phyloP scores from a whole-genome alignment of 2,113 vertebrate genomes.

The Nanger granti region DNA sequence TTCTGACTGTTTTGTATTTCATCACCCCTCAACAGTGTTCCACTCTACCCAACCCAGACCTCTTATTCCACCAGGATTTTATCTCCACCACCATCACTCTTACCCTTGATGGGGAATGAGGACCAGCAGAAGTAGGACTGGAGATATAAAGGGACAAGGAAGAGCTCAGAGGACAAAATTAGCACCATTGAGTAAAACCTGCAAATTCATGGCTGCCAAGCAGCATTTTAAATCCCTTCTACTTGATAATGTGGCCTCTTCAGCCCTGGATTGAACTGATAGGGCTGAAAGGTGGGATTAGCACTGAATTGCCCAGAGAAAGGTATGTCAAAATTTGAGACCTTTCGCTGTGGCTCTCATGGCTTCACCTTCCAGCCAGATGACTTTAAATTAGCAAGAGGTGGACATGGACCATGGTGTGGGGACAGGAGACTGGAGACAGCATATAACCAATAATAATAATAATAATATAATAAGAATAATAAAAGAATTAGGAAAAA shows the following conservation, averaged over 20 bases:
- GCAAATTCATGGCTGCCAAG: constrained; percentile 30
- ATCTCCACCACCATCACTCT: neutral
- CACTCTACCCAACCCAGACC: neutral
- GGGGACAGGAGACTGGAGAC: constrained; percentile 27
- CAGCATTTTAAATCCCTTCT: constrained; percentile 9
- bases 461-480: constrained; percentile 74
- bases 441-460: constrained; percentile 75
- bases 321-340: neutral
- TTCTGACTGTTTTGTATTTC: neutral
- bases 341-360: neutral
- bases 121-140: neutral
- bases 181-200: constrained; percentile 65
- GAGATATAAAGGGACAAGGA: neutral
- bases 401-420: neutral
- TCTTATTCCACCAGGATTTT: neutral
- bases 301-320: neutral
- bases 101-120: neutral
- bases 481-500: constrained; percentile 69
- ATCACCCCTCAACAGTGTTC: neutral
- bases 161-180: constrained; percentile 47
- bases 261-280: constrained; percentile 7
- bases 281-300: neutral
- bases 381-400: constrained; percentile 37
- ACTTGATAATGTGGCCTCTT: neutral
- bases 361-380: constrained; percentile 27